phyloP scores from a whole-genome alignment of 2,888 invertebrate genomes.

The Chalcosyrphus nemorum region DNA sequence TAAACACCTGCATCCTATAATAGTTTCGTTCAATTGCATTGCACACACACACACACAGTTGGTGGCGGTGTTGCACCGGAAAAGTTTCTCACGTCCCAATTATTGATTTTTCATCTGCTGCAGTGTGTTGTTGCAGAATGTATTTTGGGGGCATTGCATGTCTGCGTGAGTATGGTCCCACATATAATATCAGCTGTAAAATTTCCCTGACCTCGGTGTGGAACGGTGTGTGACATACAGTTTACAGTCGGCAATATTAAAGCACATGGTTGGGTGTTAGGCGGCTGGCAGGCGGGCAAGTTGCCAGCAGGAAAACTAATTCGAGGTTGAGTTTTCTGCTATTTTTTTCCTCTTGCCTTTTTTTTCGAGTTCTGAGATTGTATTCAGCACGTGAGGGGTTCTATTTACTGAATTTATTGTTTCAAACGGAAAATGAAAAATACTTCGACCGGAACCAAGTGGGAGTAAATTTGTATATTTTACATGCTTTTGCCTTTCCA shows the following conservation, averaged over 20 bases:
- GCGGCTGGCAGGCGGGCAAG: slow-evolving; percentile 41
- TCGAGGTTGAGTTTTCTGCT: slow-evolving; percentile 1
- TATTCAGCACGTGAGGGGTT: slow-evolving; percentile 63
- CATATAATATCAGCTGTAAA: slow-evolving; percentile 48
- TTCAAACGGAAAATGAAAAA: neutral
- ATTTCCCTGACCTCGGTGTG: slow-evolving; percentile 62
- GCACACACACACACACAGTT: neutral
- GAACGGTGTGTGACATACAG: slow-evolving; percentile 47
- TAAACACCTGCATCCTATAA: slow-evolving; percentile 48
- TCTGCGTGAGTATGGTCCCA: slow-evolving; percentile 26
- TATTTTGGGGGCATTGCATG: slow-evolving; percentile 1
- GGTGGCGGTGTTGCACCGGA: slow-evolving; percentile 56
- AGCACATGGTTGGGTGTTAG: slow-evolving; percentile 40
- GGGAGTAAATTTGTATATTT: slow-evolving; percentile 10
- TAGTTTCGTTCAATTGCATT: slow-evolving; percentile 20
- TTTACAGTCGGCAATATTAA: slow-evolving; percentile 25
- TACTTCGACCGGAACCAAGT: slow-evolving; percentile 17
- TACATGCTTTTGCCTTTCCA: too few species aligned
- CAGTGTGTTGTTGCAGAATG: neutral
- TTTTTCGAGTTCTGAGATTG: slow-evolving; percentile 8
- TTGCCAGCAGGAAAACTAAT: slow-evolving; percentile 48
- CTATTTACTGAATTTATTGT: slow-evolving; percentile 48
- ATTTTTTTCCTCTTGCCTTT: slow-evolving; percentile 19
- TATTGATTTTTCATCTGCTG: slow-evolving; percentile 52
- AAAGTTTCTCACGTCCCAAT: slow-evolving; percentile 64